phyloP scores from a whole-genome alignment of 2,113 vertebrate species.

The Cariama cristata region DNA sequence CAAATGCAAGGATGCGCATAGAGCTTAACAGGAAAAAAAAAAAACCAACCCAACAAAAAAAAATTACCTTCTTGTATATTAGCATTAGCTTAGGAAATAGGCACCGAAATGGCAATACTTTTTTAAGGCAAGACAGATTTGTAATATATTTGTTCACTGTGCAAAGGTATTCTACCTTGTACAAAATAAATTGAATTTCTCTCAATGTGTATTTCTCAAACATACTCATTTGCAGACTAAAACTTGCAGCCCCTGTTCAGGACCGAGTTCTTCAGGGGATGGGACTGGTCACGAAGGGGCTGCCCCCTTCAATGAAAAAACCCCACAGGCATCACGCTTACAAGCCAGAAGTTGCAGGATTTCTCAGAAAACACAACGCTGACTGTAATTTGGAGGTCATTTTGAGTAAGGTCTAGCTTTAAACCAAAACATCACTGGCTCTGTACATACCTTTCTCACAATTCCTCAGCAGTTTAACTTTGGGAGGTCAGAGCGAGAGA shows the following conservation, averaged over 20 bases:
- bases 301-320: no score
- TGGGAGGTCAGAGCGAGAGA: not conserved
- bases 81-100: constrained; percentile 42
- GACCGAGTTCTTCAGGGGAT: accelerated
- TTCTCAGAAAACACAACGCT: not conserved
- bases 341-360: not conserved
- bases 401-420: not conserved
- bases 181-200: constrained; percentile 82
- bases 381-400: not conserved
- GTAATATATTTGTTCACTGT: constrained; percentile 81
- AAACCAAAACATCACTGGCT: not conserved
- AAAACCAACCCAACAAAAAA: not conserved
- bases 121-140: constrained; percentile 80
- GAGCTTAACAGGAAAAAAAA: constrained; percentile 28
- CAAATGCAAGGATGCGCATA: constrained; percentile 45
- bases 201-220: constrained; percentile 11
- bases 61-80: constrained; percentile 41
- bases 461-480: not conserved
- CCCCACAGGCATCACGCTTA: not conserved
- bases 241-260: not conserved
- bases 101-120: constrained; percentile 82
- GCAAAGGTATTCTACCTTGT: constrained; percentile 72
- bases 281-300: not conserved
- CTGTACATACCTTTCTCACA: not conserved
- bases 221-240: not conserved